Evolutionary conservation across 2,888 invertebrate genomes (phyloP).

Genomic region (Orthosia gothica): DNA sequence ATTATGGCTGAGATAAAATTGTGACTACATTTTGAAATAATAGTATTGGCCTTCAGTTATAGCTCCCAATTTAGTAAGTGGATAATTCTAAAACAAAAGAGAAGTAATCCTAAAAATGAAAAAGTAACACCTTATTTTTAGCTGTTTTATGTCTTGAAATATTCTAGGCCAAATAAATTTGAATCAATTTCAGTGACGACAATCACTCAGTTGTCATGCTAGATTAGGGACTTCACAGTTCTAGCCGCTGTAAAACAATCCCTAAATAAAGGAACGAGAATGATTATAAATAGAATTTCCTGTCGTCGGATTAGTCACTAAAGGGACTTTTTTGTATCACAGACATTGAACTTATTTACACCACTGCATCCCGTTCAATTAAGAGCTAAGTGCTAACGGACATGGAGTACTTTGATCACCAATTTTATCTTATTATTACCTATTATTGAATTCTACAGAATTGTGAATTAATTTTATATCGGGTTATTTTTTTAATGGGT

Average conservation of each 20-base stretch:
- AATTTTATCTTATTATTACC: too few relatives aligned
- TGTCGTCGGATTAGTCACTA: constrained; percentile 15
- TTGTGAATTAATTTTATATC: too few relatives aligned
- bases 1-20: too few relatives aligned
- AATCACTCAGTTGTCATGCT: constrained; percentile 11
- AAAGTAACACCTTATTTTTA: background rate
- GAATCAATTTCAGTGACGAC: constrained; percentile 12
- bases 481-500: too few relatives aligned
- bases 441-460: too few relatives aligned
- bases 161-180: background rate
- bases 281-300: background rate
- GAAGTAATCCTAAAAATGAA: background rate
- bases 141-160: background rate
- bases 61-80: background rate
- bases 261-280: background rate
- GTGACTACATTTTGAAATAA: too few relatives aligned
- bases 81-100: background rate
- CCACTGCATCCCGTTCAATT: background rate
- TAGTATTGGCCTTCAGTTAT: background rate
- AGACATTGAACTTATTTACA: background rate
- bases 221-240: constrained; percentile 14
- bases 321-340: background rate
- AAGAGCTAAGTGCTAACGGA: background rate
- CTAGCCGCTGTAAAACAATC: constrained; percentile 12
- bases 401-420: background rate